Evolutionary conservation across 2,888 invertebrate genomes (phyloP).

Genomic region (Dorcus hopei): DNA sequence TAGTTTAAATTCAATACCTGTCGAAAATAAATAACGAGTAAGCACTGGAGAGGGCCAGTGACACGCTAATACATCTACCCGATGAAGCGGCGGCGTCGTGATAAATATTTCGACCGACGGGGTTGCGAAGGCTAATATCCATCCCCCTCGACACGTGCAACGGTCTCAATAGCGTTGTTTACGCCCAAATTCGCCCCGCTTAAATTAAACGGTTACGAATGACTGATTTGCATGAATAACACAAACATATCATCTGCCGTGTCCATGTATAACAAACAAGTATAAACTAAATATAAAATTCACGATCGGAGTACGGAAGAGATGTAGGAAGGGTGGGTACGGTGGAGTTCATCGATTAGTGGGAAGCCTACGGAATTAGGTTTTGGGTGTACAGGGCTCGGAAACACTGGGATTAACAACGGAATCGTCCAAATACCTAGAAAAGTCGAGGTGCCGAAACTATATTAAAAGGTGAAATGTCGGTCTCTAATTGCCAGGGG

Average conservation of each 20-base stretch:
- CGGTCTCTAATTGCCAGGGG: too few relatives aligned
- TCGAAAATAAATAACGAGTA: constrained; percentile 1
- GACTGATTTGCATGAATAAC: neutral
- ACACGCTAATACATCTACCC: neutral
- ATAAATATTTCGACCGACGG: neutral
- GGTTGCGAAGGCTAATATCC: neutral
- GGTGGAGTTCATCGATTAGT: too few relatives aligned
- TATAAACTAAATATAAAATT: too few relatives aligned
- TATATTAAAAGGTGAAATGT: too few relatives aligned
- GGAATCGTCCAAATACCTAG: too few relatives aligned
- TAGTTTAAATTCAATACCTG: neutral
- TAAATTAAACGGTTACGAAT: neutral
- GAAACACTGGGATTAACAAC: too few relatives aligned
- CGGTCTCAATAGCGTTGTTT: neutral
- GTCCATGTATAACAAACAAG: neutral
- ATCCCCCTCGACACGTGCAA: neutral
- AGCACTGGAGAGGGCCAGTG: neutral
- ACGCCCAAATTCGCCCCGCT: neutral
- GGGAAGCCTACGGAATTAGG: too few relatives aligned
- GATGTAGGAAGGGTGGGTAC: too few relatives aligned
- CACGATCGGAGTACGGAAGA: too few relatives aligned
- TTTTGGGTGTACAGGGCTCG: too few relatives aligned
- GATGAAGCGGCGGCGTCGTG: neutral
- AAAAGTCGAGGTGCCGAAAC: too few relatives aligned
- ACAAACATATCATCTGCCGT: neutral